Evolutionary conservation across 2,113 vertebrate genomes (phyloP).

Genomic region (Pithys albifrons): DNA sequence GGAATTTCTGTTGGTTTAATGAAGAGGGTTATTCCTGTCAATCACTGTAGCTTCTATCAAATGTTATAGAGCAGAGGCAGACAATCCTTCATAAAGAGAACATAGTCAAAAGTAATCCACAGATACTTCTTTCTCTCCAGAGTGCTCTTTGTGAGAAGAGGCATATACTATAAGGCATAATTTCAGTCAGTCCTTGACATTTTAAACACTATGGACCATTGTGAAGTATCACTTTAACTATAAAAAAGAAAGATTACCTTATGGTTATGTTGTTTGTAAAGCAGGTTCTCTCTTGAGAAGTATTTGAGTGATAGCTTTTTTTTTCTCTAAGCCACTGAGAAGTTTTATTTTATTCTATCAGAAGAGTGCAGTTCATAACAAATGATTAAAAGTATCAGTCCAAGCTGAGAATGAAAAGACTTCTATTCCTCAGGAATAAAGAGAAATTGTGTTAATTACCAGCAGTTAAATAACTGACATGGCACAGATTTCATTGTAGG

Average conservation of each 20-base stretch:
- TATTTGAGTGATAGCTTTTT: background rate
- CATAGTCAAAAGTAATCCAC: background rate
- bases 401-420: background rate
- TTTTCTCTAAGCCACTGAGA: background rate
- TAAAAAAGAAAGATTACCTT: constrained; percentile 5
- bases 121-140: background rate
- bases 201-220: background rate
- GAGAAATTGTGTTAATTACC: background rate
- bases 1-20: background rate
- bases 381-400: background rate
- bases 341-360: background rate
- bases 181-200: background rate
- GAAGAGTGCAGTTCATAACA: background rate
- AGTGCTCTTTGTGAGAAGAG: background rate
- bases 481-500: background rate
- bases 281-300: background rate
- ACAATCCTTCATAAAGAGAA: background rate
- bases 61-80: background rate
- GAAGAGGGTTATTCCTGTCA: background rate
- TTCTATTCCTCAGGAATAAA: background rate
- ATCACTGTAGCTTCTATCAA: background rate
- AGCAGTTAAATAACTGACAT: background rate
- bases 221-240: background rate
- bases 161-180: background rate
- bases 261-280: background rate